Percentiles rank a stretch among this genome's conserved stretches.
Evolutionary conservation across 2,113 vertebrate genomes (phyloP).

Genomic region (Haliaeetus leucogaster): DNA sequence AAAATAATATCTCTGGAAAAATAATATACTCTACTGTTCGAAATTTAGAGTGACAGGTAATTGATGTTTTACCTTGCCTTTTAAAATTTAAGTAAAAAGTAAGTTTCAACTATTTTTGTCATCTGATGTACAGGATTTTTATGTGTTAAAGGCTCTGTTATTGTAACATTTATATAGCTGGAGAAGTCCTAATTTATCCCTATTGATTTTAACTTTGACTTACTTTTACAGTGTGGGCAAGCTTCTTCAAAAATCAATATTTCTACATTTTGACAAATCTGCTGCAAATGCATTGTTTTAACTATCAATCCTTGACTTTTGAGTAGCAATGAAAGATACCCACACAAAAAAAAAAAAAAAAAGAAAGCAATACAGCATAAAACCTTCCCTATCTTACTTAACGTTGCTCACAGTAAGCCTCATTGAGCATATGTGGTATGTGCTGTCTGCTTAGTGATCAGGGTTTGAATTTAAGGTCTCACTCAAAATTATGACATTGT

Average conservation of each 20-base stretch:
- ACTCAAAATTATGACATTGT: neutral
- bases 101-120: slow-evolving; percentile 19
- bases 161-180: neutral
- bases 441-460: neutral
- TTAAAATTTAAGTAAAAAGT: slow-evolving; percentile 5
- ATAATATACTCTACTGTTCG: neutral
- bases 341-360: neutral
- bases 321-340: neutral
- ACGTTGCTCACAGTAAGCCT: neutral
- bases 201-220: slow-evolving; percentile 56
- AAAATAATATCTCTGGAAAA: neutral
- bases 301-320: neutral
- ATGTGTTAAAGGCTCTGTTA: neutral
- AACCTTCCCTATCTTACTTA: neutral
- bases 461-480: neutral
- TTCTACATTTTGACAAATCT: slow-evolving; percentile 22
- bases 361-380: neutral
- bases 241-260: slow-evolving; percentile 38
- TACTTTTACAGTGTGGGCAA: neutral
- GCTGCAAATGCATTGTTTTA: neutral
- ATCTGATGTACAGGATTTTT: neutral
- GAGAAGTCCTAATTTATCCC: neutral
- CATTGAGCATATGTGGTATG: neutral
- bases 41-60: neutral
- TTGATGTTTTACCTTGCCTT: neutral